Evolutionary conservation across 2,113 vertebrate species (phyloP), one percentile per base, ranked within the genome.

Genomic region (Sarotherodon lohbergeri): DNA sequence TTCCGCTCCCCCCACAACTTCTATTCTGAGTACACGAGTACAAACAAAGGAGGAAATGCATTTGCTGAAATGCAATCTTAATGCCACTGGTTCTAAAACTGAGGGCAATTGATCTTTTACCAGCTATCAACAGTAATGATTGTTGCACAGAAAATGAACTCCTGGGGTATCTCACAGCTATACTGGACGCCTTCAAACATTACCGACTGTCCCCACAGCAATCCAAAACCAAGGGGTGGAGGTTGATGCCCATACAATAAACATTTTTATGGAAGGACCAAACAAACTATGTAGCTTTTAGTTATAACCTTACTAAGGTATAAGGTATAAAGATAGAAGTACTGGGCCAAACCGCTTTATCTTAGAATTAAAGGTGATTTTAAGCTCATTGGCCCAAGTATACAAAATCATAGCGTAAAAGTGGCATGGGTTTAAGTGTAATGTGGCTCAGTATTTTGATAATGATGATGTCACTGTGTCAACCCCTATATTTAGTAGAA

Each of bases 311-410:
- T 17, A 50, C 43, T 43, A 48, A 73, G 2, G 68, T 24, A 43
- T 9, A 3, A 16, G 1, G 61, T 73, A 48, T 73, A 27, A 46
- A 10, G 39, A 10, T 16, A 73, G 3, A 73, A 48, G 14, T 73
- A 73, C 24, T 73, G 16, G 14, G 41, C 13, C 68, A 73, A 22
- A 73, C 8, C 1, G 1, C 41, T 27, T 46, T 16, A 46, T 27
- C 13, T 27, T 68, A 41, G 63, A 68, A 0, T 68, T 39, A 66
- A 39, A 46, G 39, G 2, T 46, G 66, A 27, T 46, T 73, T 73
- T 24, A 46, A 39, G 8, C 5, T 43, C 1, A 46, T 0, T 46
- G 68, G 39, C 39, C 39, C 68, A 6, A 9, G 8, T 6, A 43
- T 46, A 46, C 22, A 10, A 71, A 73, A 27, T 24, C 39, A 73